Evolutionary conservation across 1,140 invertebrate species (phyloP), one percentile per base, ranked within the genome.

Genomic region (Pectinophora gossypiella): DNA sequence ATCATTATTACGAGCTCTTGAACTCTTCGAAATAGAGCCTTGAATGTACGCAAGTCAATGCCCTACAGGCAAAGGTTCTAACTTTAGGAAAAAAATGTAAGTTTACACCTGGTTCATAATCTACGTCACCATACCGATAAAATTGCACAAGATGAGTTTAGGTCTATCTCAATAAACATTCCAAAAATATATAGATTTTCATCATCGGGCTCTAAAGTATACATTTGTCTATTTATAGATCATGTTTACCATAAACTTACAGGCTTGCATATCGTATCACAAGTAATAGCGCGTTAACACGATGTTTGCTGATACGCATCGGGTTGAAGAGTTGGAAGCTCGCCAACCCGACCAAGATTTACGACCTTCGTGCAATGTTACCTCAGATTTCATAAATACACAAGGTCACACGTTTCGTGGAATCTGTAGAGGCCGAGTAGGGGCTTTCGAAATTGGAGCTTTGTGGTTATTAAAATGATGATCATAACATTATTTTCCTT

Each of bases 321-420:
- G 57, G 61, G 13, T 40, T n/a, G 38, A 69, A 72, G n/a, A n/a
- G 51, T 75, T 84, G 80, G 72, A 72, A 50, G 51, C 21, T 44
- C 63, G 83, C 83, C 83, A 86, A 81, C 59, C 73, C 48, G 65
- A 68, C 62, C 36, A 61, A 79, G 64, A 78, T 81, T 81, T 81
- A 81, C 72, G 74, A 81, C 61, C 65, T 74, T 76, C 66, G 57
- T 58, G 70, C 61, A 76, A 81, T 68, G 68, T 86, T 83, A 78
- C 73, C 74, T 82, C 81, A 82, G 64, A 68, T 76, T 74, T 78
- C 75, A 75, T 71, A 85, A 82, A 83, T 83, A 83, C 70, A 68
- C 77, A 82, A 79, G 74, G 78, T 54, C 59, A 51, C 61, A 42
- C 43, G 50, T 40, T 56, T 32, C 7, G n/a, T n/a, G 13, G n/a